Evolutionary conservation across 2,888 invertebrate genomes (phyloP), one percentile per base, ranked within the genome.

Genomic region (Linyphia triangularis): DNA sequence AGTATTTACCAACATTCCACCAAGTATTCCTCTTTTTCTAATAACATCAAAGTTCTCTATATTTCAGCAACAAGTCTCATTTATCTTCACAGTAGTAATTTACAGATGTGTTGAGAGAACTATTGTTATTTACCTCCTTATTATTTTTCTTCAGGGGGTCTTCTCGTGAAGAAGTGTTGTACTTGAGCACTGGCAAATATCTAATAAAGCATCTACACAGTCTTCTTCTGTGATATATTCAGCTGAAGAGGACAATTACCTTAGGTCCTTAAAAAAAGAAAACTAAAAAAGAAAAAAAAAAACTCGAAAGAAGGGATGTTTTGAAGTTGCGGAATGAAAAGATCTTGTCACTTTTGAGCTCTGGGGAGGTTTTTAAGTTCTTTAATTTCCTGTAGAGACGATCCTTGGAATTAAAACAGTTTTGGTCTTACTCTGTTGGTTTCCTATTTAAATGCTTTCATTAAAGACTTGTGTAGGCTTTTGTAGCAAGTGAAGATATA

Each of bases 321-420:
- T 67, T 13, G 57, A 69, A 51, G 16, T 9, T 51, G 19, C 28
- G 51, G 59, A 9, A 24, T 6, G 33, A 59, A 24, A 19, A 69
- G 70, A 70, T 24, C 70, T 33, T 61, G 57, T 82, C 70, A 72
- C 51, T 5, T 82, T 70, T 59, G 61, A 22, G 30, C 79, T 81
- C 59, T 16, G 16, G 79, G 22, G 61, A 61, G 24, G 63, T 61
- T 67, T 28, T 82, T 61, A 70, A 70, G 70, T 70, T 40, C 70
- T 70, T 72, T 82, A 82, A 82, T 82, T 82, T 82, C 82, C 82
- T 82, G 82, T 69, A 82, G 61, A 33, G 61, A 51, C 13, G 26
- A 5, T 22, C 22, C 33, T 57, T 40, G 37, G 61, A 70, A 82
- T 70, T 70, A 70, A 40, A 70, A 43, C 16, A 24, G 43, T 43